These are phyloP conservation scores for Drosophila siamana DNA, from an alignment of 2,888 invertebrate genomes.

Conservation along the genomic window DNA sequence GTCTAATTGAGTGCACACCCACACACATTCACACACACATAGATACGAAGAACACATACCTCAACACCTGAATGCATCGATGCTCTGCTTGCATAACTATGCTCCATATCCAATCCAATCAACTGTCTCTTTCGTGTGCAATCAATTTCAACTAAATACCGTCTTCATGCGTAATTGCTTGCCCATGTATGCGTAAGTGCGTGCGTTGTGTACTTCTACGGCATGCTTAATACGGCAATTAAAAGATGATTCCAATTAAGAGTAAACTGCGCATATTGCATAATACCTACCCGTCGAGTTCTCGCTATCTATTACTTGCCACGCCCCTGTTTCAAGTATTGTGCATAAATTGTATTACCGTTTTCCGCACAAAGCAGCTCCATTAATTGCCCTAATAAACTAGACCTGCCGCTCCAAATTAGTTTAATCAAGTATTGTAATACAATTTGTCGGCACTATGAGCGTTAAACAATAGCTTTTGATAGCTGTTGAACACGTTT, in stretches of 20 bases:
- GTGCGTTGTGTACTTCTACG: conserved; percentile 44
- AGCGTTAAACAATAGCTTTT: neutral
- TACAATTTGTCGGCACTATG: conserved; percentile 18
- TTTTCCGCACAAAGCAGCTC: conserved; percentile 21
- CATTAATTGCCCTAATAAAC: conserved; percentile 65
- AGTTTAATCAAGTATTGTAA: conserved; percentile 56
- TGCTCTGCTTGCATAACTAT: conserved; percentile 15
- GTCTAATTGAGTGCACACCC: conserved; percentile 65
- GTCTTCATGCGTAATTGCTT: conserved; percentile 73
- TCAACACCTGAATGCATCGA: conserved; percentile 44
- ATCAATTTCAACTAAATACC: conserved; percentile 76
- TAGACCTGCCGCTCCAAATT: conserved; percentile 36
- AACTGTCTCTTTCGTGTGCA: conserved; percentile 55
- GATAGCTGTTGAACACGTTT: neutral
- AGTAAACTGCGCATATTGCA: conserved; percentile 49
- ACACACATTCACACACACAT: conserved; percentile 20
- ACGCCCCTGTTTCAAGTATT: conserved; percentile 24
- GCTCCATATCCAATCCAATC: conserved; percentile 38
- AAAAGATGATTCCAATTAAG: conserved; percentile 78
- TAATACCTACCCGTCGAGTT: conserved; percentile 11
- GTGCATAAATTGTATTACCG: conserved; percentile 38
- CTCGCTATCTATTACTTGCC: conserved; percentile 8
- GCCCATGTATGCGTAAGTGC: conserved; percentile 24
- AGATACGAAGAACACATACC: conserved; percentile 14
- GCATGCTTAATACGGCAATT: conserved; percentile 73